Base-by-base conservation (phyloP, 2,113 vertebrate genomes). In the Pelecanus crispus region DNA sequence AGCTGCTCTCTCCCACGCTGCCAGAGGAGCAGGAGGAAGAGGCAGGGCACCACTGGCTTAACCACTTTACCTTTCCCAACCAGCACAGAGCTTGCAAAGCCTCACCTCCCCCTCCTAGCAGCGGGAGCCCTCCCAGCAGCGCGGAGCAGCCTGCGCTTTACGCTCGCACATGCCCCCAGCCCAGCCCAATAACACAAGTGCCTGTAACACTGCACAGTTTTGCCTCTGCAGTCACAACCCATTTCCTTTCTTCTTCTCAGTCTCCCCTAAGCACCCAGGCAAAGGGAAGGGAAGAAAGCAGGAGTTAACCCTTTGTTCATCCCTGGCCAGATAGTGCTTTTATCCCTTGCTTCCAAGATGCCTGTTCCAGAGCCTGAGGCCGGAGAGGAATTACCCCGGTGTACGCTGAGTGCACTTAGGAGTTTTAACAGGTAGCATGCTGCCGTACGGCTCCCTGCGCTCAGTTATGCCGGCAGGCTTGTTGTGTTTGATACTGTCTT, bases 401-500 rank as follows among this genome's bases (percentile, higher is more conserved):
- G 2, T 4, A 19, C 2, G 0, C 11, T 2, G 24, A 18, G n/a
- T 3, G 15, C 15, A 17, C 15, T 10, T 5, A 8, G 55, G 31
- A 63, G 47, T 16, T 32, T 22, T 10, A 62, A 42, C 25, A 22
- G 53, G 52, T 12, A 53, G 52, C 17, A 8, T 5, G 9, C 61
- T 19, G 18, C n/a, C 8, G 17, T 25, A 42, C 29, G 7, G 53
- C 10, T 61, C 29, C 47, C 61, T 47, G 52, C 13, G 17, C 36
- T 63, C 56, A 9, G 53, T 15, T 38, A 20, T 7, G 6, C 65
- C 49, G 55, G 11, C 36, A 26, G 32, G 6, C 15, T 4, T 21
- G 2, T 17, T 13, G 10, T 7, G 8, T 16, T n/a, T 20, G 17
- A n/a, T 26, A 13, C 1, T 38, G 38, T 11, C 29, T 52, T 59